phyloP scores from a whole-genome alignment of 2,888 invertebrate genomes.

The Ctena decussata region DNA sequence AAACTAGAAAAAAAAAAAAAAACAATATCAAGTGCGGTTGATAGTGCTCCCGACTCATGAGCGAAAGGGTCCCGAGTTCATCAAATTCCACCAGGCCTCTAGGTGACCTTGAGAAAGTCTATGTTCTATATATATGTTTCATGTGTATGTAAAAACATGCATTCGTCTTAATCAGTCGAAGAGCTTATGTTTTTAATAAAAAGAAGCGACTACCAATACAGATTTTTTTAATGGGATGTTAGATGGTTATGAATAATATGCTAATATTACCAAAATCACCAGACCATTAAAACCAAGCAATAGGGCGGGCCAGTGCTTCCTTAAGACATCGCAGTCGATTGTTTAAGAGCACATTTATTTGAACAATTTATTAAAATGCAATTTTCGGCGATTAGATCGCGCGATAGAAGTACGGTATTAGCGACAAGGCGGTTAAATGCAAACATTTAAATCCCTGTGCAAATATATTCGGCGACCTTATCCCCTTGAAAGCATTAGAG shows the following conservation, averaged over 20 bases:
- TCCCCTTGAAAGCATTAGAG: neutral
- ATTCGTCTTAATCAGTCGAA: too few relatives aligned
- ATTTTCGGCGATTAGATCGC: neutral
- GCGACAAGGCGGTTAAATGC: neutral
- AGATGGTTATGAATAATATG: neutral
- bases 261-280: neutral
- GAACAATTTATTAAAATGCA: neutral
- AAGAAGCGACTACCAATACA: too few relatives aligned
- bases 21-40: too few relatives aligned
- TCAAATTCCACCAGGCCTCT: too few relatives aligned
- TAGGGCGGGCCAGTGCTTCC: neutral
- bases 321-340: neutral
- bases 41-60: too few relatives aligned
- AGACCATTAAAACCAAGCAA: neutral
- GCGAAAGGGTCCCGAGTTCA: too few relatives aligned
- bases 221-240: too few relatives aligned
- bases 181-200: too few relatives aligned
- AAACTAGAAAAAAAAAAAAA: too few relatives aligned
- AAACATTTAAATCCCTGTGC: neutral
- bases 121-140: too few relatives aligned
- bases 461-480: slow-evolving; percentile 7
- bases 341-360: neutral
- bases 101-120: too few relatives aligned
- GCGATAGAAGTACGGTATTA: neutral
- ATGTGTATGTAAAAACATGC: too few relatives aligned